These are phyloP conservation scores for Drosophila suzukii DNA, from an alignment of 1,140 invertebrate genomes.

Conservation along the genomic window DNA sequence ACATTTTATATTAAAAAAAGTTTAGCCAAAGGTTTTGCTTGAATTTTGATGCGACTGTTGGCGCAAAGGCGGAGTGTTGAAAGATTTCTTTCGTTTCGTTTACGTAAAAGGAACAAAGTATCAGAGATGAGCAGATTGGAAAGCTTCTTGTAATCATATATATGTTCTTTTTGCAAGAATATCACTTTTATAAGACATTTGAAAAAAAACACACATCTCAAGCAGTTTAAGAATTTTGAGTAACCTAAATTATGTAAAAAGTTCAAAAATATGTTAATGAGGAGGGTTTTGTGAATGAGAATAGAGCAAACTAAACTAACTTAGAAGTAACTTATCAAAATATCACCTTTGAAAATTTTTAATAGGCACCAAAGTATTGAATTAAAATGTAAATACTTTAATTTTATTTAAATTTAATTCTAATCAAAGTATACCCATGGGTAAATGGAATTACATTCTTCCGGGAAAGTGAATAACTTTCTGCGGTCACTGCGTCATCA, in stretches of 20 bases:
- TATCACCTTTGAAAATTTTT: too few species aligned
- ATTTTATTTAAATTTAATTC: too few species aligned
- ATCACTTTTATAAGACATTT: background rate
- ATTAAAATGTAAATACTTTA: too few species aligned
- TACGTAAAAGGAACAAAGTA: constrained; percentile 7
- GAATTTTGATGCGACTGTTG: constrained; percentile 9
- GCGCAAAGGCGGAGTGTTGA: background rate
- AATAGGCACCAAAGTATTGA: too few species aligned
- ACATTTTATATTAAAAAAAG: constrained; percentile 8
- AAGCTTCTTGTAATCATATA: background rate
- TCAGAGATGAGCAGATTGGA: constrained; percentile 21
- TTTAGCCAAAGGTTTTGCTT: background rate
- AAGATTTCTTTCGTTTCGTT: background rate
- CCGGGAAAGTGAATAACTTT: background rate
- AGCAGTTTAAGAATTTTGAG: too few species aligned
- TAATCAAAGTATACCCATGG: too few species aligned
- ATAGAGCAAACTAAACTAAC: too few species aligned
- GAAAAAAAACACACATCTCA: too few species aligned
- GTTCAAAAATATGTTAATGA: too few species aligned
- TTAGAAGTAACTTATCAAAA: too few species aligned
- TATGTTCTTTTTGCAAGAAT: background rate
- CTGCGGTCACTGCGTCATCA: constrained; percentile 26
- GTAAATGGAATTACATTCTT: background rate
- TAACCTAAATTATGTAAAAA: too few species aligned
- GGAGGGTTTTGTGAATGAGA: too few species aligned